Conservation (phyloP, 2,797 vertebrate genomes). For the Graptemys geographica region DNA sequence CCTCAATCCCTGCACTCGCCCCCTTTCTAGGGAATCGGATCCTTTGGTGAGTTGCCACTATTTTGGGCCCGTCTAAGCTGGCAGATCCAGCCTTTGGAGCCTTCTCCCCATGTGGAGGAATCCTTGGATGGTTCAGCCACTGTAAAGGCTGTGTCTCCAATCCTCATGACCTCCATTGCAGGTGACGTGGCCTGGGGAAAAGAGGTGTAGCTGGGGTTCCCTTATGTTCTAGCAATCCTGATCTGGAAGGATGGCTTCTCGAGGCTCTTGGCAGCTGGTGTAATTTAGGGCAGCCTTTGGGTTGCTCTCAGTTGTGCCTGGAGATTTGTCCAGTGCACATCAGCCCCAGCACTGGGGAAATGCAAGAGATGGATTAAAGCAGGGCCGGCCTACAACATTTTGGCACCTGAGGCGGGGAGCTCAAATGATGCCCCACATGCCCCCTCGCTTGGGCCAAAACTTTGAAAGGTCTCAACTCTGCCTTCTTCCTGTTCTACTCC, state of each 20-base stretch:
- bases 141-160: background rate
- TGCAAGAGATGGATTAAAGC: background rate
- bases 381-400: too few relatives aligned
- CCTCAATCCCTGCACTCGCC: background rate
- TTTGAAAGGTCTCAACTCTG: too few relatives aligned
- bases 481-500: too few relatives aligned
- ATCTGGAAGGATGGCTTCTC: background rate
- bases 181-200: background rate
- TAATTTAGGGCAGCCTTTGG: background rate
- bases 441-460: too few relatives aligned
- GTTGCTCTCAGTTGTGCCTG: background rate
- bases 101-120: background rate
- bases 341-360: background rate
- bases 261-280: background rate
- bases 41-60: background rate
- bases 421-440: too few relatives aligned
- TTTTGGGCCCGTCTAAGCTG: rapidly evolving
- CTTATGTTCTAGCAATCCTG: background rate
- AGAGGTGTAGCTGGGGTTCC: background rate
- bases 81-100: background rate
- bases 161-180: background rate
- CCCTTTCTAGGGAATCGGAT: background rate
- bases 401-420: too few relatives aligned
- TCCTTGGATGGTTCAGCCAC: background rate
- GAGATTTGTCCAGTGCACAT: background rate